These are phyloP conservation scores for Agrochola lota DNA, from an alignment of 2,888 invertebrate genomes.

Conservation along the genomic window DNA sequence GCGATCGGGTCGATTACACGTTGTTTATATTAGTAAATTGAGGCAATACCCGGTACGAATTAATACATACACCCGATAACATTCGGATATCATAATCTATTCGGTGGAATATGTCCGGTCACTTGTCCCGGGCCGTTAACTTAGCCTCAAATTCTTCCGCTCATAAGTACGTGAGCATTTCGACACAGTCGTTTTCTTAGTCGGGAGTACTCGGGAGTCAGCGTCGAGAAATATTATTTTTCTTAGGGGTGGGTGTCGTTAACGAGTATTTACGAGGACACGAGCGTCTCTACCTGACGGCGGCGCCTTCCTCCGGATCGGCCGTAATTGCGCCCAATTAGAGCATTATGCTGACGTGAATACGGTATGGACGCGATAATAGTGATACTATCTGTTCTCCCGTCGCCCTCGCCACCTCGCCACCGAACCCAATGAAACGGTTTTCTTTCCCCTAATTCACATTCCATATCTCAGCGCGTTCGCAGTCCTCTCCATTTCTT, in stretches of 20 bases:
- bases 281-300: constrained; percentile 87
- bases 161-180: constrained; percentile 84
- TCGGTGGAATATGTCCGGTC: constrained; percentile 77
- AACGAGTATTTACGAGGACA: constrained; percentile 90
- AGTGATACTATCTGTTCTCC: constrained; percentile 86
- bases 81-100: constrained; percentile 66
- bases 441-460: constrained; percentile 84
- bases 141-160: constrained; percentile 82
- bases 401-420: constrained; percentile 68
- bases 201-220: constrained; percentile 80
- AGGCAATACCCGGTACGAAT: constrained; percentile 15
- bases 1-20: constrained; percentile 1
- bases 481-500: constrained; percentile 83
- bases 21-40: constrained; percentile 21
- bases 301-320: constrained; percentile 86
- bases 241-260: constrained; percentile 84
- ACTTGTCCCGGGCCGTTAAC: constrained; percentile 82
- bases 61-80: constrained; percentile 4
- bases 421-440: constrained; percentile 81
- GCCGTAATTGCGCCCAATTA: constrained; percentile 90
- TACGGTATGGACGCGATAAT: constrained; percentile 88
- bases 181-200: constrained; percentile 81
- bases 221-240: constrained; percentile 88
- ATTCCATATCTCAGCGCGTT: constrained; percentile 83
- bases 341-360: constrained; percentile 90